These are phyloP conservation scores for Drosophila testacea DNA, from an alignment of 2,888 invertebrate genomes.

Conservation along the genomic window DNA sequence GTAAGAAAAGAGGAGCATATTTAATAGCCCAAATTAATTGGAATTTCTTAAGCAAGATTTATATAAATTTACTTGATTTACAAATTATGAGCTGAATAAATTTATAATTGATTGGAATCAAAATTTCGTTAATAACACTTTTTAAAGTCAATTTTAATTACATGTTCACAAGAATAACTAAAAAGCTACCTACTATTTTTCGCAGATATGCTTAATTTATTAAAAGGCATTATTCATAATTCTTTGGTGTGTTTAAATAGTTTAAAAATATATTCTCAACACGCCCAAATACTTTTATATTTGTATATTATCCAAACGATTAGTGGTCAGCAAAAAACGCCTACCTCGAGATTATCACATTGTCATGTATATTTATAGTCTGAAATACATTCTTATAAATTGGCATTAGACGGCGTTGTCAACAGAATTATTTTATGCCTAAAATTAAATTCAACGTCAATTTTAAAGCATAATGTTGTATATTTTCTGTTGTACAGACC, in stretches of 20 bases:
- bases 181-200: neutral
- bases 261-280: constrained; percentile 23
- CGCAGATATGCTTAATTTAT: constrained; percentile 27
- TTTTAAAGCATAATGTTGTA: constrained; percentile 6
- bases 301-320: constrained; percentile 36
- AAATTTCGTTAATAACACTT: no score
- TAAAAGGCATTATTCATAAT: constrained; percentile 65
- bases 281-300: constrained; percentile 17
- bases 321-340: constrained; percentile 40
- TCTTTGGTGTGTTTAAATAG: constrained; percentile 55
- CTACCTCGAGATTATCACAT: constrained; percentile 52
- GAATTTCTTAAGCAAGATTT: no score
- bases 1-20: neutral
- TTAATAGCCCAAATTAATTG: no score
- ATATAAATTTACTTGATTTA: no score
- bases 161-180: neutral
- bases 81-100: no score
- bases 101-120: neutral
- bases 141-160: neutral
- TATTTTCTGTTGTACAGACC: constrained; percentile 11
- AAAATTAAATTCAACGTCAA: constrained; percentile 34
- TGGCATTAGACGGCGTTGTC: constrained; percentile 36
- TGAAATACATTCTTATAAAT: constrained; percentile 35
- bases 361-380: constrained; percentile 37
- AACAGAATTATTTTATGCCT: constrained; percentile 27